Base-by-base conservation (phyloP, 2,888 invertebrate species). In the Pegoplata infirma region DNA sequence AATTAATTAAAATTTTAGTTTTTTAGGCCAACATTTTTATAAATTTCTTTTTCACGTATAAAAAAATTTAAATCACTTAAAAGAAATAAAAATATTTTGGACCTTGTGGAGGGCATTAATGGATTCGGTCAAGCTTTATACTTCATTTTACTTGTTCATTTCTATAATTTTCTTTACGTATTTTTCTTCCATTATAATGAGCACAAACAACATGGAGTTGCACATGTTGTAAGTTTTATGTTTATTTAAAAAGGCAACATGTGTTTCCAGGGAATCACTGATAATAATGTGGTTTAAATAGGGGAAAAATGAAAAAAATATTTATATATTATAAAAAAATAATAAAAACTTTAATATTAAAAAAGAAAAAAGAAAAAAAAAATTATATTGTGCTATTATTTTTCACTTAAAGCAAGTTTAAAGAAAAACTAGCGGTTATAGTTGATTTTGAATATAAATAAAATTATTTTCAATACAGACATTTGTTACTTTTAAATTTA, bases 141-240 rank as follows among this genome's bases (percentile, higher is more conserved):
- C n/a, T n/a, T n/a, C n/a, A n/a, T n/a, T n/a, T n/a, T n/a, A n/a
- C n/a, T n/a, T n/a, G n/a, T n/a, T n/a, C n/a, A n/a, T n/a, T n/a
- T n/a, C n/a, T n/a, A n/a, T n/a, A n/a, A n/a, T 36, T 36, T 40
- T n/a, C 5, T n/a, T 5, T 12, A 4, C 1, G 3, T 28, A 12
- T 36, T 12, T 36, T 2, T n/a, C n/a, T 40, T n/a, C 36, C 12
- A 40, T 40, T 40, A 40, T 40, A 40, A 40, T 40, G 36, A 40
- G n/a, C 36, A 40, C 14, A 40, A 5, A n/a, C 21, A 55, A 19
- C 17, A 55, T 32, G 32, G 14, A 53, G 14, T 16, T 17, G 49
- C 36, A 67, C 40, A 56, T 67, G 55, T 67, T 67, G 55, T 5
- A 47, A 46, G n/a, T 46, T 67, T 55, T 32, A 17, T 32, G 16